These are phyloP conservation scores for Enteromius afrohamiltoni DNA, from an alignment of 2,797 vertebrate species.

Conservation along the genomic window DNA sequence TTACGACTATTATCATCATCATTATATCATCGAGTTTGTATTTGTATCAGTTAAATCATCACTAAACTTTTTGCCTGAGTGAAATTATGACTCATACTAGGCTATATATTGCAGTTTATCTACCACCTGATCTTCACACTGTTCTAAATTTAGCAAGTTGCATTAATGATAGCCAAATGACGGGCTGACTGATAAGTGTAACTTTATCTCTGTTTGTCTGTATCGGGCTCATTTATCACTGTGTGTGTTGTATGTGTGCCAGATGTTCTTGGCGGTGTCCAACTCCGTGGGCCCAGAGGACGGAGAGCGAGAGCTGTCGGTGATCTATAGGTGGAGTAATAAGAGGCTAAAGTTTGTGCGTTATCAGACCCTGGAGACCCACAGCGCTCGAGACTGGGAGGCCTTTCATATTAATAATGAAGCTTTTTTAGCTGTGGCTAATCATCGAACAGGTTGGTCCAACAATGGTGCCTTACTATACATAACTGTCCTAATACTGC, in stretches of 20 bases:
- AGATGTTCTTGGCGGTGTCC: slow-evolving; percentile 93
- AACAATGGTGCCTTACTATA: background rate
- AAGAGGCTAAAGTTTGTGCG: slow-evolving; percentile 82
- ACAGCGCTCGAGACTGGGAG: slow-evolving; percentile 96
- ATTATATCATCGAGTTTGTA: slow-evolving; percentile 19
- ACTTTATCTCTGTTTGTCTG: slow-evolving; percentile 29
- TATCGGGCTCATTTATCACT: slow-evolving; percentile 37
- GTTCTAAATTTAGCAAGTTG: slow-evolving; percentile 34
- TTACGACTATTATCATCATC: background rate
- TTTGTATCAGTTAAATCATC: slow-evolving; percentile 21
- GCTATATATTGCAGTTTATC: slow-evolving; percentile 10
- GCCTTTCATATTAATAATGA: slow-evolving; percentile 88
- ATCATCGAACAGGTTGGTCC: slow-evolving; percentile 90
- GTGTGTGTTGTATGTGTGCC: slow-evolving; percentile 37
- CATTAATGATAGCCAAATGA: slow-evolving; percentile 39
- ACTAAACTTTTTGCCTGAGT: slow-evolving; percentile 9
- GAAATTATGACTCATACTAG: slow-evolving; percentile 31
- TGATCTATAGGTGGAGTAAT: slow-evolving; percentile 94
- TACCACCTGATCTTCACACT: slow-evolving; percentile 20
- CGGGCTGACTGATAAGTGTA: slow-evolving; percentile 19
- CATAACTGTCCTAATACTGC: background rate
- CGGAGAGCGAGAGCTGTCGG: slow-evolving; percentile 83
- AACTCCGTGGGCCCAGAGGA: slow-evolving; percentile 79
- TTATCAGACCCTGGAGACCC: slow-evolving; percentile 87
- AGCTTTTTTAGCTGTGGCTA: slow-evolving; percentile 92